Evolutionary conservation across 30 jellyfish, hydroid and myxozoan species (phyloP).

Genomic region (Pseudorhiza aurosa): DNA sequence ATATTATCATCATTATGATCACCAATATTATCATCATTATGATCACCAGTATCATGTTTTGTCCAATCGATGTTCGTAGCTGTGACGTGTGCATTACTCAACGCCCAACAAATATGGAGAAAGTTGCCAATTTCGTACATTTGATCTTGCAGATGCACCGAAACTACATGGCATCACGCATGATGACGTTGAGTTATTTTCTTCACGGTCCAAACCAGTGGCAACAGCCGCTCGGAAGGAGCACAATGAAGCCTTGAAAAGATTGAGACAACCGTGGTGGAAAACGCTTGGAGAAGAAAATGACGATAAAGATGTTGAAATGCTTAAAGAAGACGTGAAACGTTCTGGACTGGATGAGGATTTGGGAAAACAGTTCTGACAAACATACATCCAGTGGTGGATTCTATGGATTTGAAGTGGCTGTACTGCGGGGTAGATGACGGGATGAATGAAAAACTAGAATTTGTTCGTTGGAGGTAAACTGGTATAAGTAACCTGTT

Average conservation of each 20-base stretch:
- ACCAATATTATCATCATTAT: no score
- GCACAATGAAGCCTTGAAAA: constrained; percentile 45
- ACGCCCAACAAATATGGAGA: no score
- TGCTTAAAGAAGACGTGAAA: constrained; percentile 21
- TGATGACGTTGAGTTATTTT: constrained; percentile 28
- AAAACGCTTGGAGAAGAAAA: constrained; percentile 40
- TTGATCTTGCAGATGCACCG: constrained; percentile 14
- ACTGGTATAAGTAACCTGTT: no score
- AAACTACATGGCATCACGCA: constrained; percentile 30
- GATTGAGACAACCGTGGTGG: constrained; percentile 69
- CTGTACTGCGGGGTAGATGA: no score
- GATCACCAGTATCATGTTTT: background rate
- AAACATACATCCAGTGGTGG: no score
- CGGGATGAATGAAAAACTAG: no score
- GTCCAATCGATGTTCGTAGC: background rate
- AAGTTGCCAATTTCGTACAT: no score
- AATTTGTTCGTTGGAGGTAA: no score
- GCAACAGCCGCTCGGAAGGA: constrained; percentile 68
- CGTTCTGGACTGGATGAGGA: constrained; percentile 32
- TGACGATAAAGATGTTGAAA: constrained; percentile 27
- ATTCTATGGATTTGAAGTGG: no score
- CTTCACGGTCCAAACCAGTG: constrained; percentile 69
- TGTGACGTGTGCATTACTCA: no score
- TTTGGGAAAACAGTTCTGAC: constrained; percentile 40
- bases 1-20: no score